Percentiles rank a stretch among this genome's conserved stretches.
Conservation (phyloP, 37 sponge, comb jelly and placozoan species). For the Hormiphora californensis region DNA sequence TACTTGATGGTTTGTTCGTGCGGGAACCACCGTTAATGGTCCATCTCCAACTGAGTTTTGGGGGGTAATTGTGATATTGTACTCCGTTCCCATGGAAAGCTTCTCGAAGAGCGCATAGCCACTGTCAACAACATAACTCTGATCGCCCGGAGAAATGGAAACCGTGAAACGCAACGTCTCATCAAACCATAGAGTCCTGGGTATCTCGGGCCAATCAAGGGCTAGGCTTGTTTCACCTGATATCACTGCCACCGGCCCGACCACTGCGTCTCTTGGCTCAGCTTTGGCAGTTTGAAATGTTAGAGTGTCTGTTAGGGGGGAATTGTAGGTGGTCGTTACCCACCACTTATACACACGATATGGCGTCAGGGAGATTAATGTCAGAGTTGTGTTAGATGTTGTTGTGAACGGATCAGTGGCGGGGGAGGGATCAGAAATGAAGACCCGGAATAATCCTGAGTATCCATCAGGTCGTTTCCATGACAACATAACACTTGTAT, state of each 20-base stretch:
- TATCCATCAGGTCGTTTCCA: no score
- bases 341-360: slow-evolving; percentile 12
- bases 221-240: neutral
- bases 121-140: neutral
- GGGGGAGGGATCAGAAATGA: no score
- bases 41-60: slow-evolving; percentile 27
- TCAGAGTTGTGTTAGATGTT: neutral
- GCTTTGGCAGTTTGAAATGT: neutral
- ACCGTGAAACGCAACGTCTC: neutral
- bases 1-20: no score
- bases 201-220: neutral
- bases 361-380: neutral
- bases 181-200: neutral
- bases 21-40: no score
- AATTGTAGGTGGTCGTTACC: neutral
- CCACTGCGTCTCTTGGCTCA: neutral
- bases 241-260: neutral
- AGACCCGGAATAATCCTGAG: no score
- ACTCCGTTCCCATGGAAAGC: neutral
- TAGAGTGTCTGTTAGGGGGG: neutral
- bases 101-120: neutral
- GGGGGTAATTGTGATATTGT: neutral
- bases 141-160: neutral
- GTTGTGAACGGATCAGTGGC: no score
- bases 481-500: no score